phyloP scores from a whole-genome alignment of 2,888 invertebrate genomes.

The Ochropacha duplaris region DNA sequence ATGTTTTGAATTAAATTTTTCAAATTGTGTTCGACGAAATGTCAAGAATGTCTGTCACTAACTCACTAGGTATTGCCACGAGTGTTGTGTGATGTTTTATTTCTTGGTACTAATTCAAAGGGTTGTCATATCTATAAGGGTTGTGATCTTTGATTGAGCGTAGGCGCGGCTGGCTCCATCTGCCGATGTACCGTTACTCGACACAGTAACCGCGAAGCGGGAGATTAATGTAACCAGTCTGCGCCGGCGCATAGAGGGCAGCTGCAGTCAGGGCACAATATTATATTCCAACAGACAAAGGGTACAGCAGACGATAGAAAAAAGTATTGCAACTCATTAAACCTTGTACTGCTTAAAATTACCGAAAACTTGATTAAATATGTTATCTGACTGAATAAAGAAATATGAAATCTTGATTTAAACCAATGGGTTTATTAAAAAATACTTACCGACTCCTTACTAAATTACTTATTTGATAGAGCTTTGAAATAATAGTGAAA shows the following conservation, averaged over 20 bases:
- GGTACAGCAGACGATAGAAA: neutral
- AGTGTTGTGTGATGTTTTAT: no score
- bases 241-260: constrained; percentile 50
- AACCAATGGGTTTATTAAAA: no score
- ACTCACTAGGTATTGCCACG: no score
- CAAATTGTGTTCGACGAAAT: no score
- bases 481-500: neutral
- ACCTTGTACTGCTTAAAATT: neutral
- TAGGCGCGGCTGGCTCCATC: constrained; percentile 71
- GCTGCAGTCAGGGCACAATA: constrained; percentile 23
- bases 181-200: constrained; percentile 70
- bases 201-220: constrained; percentile 74
- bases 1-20: no score
- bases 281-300: neutral
- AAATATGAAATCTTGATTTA: no score
- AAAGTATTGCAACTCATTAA: neutral
- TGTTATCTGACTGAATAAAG: no score
- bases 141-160: constrained; percentile 57
- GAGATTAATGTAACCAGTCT: constrained; percentile 77
- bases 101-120: neutral
- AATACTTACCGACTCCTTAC: neutral
- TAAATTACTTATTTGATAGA: neutral
- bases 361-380: no score
- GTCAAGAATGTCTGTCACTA: neutral
- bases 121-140: constrained; percentile 29